Base-by-base conservation (phyloP, 2,113 vertebrate genomes). In the Dasypus novemcinctus region DNA sequence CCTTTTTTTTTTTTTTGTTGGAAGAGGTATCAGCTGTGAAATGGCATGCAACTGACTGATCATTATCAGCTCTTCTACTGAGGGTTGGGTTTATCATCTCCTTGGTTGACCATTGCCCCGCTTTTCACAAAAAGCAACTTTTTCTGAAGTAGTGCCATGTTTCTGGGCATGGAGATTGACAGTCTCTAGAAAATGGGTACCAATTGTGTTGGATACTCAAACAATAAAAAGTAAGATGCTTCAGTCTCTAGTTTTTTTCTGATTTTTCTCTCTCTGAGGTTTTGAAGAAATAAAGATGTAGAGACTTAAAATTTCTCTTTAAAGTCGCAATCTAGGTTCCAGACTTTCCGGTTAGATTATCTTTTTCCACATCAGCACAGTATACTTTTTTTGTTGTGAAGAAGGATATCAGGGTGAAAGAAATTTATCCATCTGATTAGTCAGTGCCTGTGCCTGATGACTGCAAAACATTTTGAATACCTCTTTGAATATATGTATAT, bases 1-100 rank as follows among this genome's bases (percentile, higher is more conserved):
- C 36, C 25, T 4, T 29, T 63, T 96, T 95, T 97, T 96, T 89
- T 81, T 43, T 71, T 29, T 29, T 21, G 91, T 96, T 95, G 92
- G 95, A 98, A 95, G 96, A 96, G 97, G 97, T 98, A 98, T 98
- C 97, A 98, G 98, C 98, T 98, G 98, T 97, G 97, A 98, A 98
- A 98, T 97, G 98, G 96, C 96, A 95, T 82, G 94, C 96, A 98
- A 98, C 92, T 96, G 97, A 97, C 98, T 98, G 97, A 98, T 98
- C 97, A 97, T 97, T 98, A 98, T 97, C 97, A 97, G 95, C 97
- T 98, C 95, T 97, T 96, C 91, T 92, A 61, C 94, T 92, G 85
- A 97, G 93, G 81, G 91, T 80, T 97, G 71, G 93, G 91, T 88
- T 84, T 97, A 94, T 97, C 94, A 64, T 76, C 88, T 96, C 91